These are phyloP conservation scores for Dipodomys spectabilis DNA, from an alignment of 2,113 vertebrate species.

Conservation along the genomic window DNA sequence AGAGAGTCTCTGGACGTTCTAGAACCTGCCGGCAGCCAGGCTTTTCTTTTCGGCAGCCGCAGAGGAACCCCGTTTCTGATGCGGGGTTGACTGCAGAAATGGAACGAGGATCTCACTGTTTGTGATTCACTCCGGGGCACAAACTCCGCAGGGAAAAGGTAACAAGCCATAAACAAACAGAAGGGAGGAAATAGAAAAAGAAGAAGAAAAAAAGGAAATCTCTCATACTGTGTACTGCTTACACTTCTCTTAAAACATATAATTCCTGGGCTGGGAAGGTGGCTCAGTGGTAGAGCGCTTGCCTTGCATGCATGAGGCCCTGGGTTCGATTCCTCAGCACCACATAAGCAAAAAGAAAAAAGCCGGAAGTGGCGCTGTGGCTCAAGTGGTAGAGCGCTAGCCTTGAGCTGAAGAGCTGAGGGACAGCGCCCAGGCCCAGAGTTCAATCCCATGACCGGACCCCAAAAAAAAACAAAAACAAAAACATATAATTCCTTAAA, in stretches of 20 bases:
- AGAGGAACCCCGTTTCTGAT: not conserved
- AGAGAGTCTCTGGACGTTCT: not conserved
- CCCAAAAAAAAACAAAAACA: too few relatives aligned
- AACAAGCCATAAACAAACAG: not conserved
- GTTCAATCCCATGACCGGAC: too few relatives aligned
- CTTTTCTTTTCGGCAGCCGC: constrained; percentile 20
- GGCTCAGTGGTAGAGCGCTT: too few relatives aligned
- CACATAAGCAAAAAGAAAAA: too few relatives aligned
- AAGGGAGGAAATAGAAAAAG: not conserved
- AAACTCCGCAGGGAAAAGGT: not conserved
- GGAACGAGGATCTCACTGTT: not conserved
- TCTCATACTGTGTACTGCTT: not conserved
- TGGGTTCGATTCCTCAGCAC: too few relatives aligned
- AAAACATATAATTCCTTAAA: not conserved
- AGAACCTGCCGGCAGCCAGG: not conserved
- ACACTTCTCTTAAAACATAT: constrained; percentile 26
- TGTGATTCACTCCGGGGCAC: not conserved
- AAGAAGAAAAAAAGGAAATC: not conserved
- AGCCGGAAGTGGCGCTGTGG: too few relatives aligned
- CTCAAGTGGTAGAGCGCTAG: too few relatives aligned
- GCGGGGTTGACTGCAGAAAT: constrained; percentile 23
- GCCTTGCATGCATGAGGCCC: too few relatives aligned
- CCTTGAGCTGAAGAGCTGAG: too few relatives aligned
- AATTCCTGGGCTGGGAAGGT: too few relatives aligned
- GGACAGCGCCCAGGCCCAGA: too few relatives aligned